Percentiles rank a stretch among this genome's conserved stretches.
Conservation (phyloP, 2,113 vertebrate genomes). For the Rhizomys pruinosus region DNA sequence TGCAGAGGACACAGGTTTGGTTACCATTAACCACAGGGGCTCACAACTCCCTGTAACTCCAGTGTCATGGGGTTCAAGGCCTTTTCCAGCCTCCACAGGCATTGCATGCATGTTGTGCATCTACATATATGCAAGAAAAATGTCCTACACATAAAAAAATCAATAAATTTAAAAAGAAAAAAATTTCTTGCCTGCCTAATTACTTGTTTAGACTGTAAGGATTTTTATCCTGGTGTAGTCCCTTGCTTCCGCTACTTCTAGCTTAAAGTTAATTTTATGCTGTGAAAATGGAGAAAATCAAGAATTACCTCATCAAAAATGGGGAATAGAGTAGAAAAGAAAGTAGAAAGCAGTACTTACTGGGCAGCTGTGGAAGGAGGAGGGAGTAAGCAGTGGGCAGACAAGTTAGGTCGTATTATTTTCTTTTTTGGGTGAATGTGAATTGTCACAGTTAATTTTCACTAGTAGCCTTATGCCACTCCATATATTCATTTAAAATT, state of each 20-base stretch:
- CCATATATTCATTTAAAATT: neutral
- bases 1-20: too few species aligned
- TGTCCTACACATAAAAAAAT: too few species aligned
- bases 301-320: conserved; percentile 22
- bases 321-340: neutral
- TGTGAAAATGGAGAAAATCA: conserved; percentile 48
- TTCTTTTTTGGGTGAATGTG: neutral
- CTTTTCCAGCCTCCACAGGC: too few species aligned
- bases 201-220: conserved; percentile 20
- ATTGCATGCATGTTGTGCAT: too few species aligned
- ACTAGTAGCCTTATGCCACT: neutral
- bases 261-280: conserved; percentile 38
- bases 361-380: neutral
- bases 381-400: neutral
- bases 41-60: too few species aligned
- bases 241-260: conserved; percentile 31
- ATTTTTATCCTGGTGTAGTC: neutral
- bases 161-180: too few species aligned
- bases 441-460: neutral
- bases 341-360: neutral
- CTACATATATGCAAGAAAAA: too few species aligned
- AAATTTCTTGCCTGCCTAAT: conserved; percentile 6
- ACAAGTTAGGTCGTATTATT: neutral
- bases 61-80: too few species aligned
- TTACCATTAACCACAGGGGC: too few species aligned